phyloP scores from a whole-genome alignment of 2,797 vertebrate genomes.

The Limnodromus scolopaceus region DNA sequence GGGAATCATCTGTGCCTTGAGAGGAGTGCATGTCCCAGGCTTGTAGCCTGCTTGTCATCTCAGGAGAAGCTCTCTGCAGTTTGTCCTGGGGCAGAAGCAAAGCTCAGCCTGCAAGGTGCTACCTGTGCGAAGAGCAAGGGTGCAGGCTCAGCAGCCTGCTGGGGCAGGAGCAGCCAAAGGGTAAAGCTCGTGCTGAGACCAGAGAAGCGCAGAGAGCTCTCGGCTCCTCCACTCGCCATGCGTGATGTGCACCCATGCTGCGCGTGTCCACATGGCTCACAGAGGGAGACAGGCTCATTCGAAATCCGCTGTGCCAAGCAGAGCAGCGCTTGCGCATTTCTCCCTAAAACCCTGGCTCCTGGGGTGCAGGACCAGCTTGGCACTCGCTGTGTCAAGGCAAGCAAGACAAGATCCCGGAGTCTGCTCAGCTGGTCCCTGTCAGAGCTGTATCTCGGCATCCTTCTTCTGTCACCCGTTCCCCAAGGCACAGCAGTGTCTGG shows the following conservation, averaged over 20 bases:
- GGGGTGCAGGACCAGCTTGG: neutral
- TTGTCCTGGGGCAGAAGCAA: neutral
- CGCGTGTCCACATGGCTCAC: neutral
- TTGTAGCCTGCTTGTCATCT: neutral
- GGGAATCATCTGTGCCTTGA: neutral
- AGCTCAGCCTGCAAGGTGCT: neutral
- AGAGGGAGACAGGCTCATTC: neutral
- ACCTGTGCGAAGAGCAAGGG: neutral
- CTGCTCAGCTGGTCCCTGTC: neutral
- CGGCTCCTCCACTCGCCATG: accelerated
- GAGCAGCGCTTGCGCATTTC: neutral
- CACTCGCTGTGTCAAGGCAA: neutral
- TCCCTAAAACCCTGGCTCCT: neutral
- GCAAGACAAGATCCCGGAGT: neutral
- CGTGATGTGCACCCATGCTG: neutral
- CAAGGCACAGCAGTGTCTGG: neutral
- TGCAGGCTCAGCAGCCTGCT: neutral
- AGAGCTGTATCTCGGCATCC: neutral
- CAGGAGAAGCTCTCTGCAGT: neutral
- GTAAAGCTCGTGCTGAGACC: neutral
- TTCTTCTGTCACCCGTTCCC: neutral
- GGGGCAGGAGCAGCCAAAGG: neutral
- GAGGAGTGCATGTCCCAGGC: neutral
- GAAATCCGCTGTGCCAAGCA: neutral
- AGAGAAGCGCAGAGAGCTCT: neutral